Evolutionary conservation across 2,113 vertebrate genomes (phyloP).

Genomic region (Cephalopterus ornatus): DNA sequence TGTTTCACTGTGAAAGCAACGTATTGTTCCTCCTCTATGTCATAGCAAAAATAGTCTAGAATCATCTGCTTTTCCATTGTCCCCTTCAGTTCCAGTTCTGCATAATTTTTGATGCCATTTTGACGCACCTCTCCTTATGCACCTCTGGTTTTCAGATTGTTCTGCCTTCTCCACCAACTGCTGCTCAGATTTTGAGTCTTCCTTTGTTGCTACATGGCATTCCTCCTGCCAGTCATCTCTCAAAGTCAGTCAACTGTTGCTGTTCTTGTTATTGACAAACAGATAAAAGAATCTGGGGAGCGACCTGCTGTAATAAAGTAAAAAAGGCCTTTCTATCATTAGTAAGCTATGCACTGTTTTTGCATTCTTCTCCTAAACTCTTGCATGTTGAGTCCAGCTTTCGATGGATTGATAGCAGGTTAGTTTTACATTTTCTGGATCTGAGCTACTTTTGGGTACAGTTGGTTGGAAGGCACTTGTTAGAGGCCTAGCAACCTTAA

Average conservation of each 20-base stretch:
- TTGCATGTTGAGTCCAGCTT: not conserved
- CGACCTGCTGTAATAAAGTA: not conserved
- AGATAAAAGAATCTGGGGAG: not conserved
- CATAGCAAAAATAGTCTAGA: not conserved
- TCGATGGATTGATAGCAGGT: not conserved
- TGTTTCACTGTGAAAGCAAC: not conserved
- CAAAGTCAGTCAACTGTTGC: not conserved
- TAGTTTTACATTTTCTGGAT: not conserved
- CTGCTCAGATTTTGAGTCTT: not conserved
- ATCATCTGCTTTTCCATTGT: not conserved
- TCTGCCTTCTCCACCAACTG: not conserved
- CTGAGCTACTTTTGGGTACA: not conserved
- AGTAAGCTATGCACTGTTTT: not conserved
- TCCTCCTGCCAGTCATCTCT: not conserved
- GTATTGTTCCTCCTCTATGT: not conserved
- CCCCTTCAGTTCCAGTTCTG: not conserved
- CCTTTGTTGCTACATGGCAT: not conserved
- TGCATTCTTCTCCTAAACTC: not conserved
- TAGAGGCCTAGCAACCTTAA: not conserved
- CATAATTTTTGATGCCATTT: not conserved
- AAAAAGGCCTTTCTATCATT: not conserved
- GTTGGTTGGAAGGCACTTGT: not conserved
- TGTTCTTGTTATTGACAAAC: not conserved
- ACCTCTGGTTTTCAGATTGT: not conserved
- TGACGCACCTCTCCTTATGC: not conserved